Conservation (phyloP, 2,888 invertebrate species). For the Machimus atricapillus region DNA sequence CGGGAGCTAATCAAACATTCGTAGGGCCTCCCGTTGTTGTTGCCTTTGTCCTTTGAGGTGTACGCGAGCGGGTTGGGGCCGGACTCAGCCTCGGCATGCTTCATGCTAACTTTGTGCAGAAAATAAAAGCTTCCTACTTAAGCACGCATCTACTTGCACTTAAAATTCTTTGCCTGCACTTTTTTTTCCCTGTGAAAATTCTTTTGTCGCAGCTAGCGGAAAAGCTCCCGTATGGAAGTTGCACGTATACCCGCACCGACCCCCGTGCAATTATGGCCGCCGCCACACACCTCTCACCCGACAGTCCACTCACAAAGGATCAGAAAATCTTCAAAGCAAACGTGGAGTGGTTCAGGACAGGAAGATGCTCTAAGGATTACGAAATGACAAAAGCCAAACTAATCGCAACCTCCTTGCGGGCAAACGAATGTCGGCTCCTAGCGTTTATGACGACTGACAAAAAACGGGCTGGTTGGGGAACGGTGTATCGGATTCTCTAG, state of each 20-base stretch:
- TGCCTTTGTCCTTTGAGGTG: conserved; percentile 6
- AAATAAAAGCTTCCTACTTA: conserved; percentile 34
- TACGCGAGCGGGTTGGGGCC: background rate
- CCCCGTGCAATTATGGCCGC: background rate
- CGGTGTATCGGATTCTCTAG: background rate
- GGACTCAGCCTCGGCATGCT: background rate
- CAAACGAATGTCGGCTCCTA: background rate
- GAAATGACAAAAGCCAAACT: conserved; percentile 29
- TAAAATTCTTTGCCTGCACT: conserved; percentile 29
- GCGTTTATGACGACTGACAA: background rate
- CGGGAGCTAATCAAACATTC: conserved; percentile 27
- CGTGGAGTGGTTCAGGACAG: background rate
- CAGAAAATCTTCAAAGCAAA: conserved; percentile 27
- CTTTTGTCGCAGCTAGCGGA: conserved; percentile 28
- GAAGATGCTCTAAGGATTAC: conserved; percentile 23
- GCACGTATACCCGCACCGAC: background rate
- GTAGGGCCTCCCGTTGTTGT: background rate
- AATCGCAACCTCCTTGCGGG: conserved; percentile 12
- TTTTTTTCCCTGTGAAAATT: conserved; percentile 11
- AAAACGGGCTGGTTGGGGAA: background rate
- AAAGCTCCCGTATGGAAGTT: conserved; percentile 15
- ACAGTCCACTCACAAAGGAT: conserved; percentile 10
- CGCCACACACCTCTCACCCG: background rate
- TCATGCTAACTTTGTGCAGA: background rate
- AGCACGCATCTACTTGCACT: conserved; percentile 40